A percentile compares a stretch with the other conserved stretches of the same genome.
Evolutionary conservation across 2,888 invertebrate species (phyloP).

Genomic region (Drosophila barbarae): DNA sequence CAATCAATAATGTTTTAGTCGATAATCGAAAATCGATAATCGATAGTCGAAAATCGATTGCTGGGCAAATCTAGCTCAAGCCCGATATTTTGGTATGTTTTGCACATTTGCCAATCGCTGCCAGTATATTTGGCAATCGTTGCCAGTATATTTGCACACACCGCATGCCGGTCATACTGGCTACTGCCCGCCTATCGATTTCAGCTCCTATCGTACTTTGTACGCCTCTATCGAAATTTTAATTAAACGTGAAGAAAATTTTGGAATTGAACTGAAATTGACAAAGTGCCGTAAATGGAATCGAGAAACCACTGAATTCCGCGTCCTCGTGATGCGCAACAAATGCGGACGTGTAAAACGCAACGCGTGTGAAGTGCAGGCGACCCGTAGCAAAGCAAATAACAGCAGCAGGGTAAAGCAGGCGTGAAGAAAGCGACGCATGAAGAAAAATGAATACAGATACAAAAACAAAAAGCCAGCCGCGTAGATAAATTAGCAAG

Average conservation of each 20-base stretch:
- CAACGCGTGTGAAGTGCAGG: slow-evolving; percentile 58
- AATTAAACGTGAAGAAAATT: slow-evolving; percentile 39
- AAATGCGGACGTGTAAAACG: slow-evolving; percentile 48
- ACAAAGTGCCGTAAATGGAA: slow-evolving; percentile 13
- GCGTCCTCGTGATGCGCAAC: slow-evolving; percentile 38
- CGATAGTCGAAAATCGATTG: no score
- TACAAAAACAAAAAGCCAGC: slow-evolving; percentile 45
- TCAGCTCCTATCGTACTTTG: slow-evolving; percentile 10
- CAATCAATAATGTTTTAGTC: neutral
- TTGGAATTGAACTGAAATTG: slow-evolving; percentile 16
- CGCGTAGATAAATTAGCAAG: slow-evolving; percentile 54
- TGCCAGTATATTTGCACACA: neutral
- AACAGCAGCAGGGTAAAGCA: slow-evolving; percentile 52
- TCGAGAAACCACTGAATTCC: slow-evolving; percentile 1
- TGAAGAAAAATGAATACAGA: slow-evolving; percentile 58
- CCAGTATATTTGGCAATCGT: neutral
- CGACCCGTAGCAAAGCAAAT: slow-evolving; percentile 52
- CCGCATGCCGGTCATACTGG: neutral
- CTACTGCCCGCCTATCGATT: slow-evolving; percentile 9
- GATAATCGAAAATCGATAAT: slow-evolving; percentile 3
- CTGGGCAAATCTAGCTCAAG: no score
- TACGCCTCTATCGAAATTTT: slow-evolving; percentile 21
- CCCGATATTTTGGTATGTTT: no score
- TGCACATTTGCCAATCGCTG: neutral
- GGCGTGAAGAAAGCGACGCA: slow-evolving; percentile 66